Conservation (phyloP, 2,888 invertebrate genomes). For the Acrocyrtus sp. region DNA sequence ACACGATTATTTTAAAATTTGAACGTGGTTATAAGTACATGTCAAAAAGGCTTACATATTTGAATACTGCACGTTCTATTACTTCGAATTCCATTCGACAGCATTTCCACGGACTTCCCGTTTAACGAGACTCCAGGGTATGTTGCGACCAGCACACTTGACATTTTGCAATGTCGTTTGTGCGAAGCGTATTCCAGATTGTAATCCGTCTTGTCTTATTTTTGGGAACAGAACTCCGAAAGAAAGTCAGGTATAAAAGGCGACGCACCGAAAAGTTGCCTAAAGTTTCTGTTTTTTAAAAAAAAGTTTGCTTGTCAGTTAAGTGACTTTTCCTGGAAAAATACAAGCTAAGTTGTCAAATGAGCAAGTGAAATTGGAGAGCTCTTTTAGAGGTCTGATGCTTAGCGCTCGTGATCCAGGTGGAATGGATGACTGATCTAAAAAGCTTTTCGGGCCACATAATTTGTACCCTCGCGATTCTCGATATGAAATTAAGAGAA, state of each 20-base stretch:
- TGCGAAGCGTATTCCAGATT: not conserved
- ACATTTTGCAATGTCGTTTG: conserved; percentile 38
- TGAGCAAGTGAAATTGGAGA: too few relatives aligned
- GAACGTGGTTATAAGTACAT: not conserved
- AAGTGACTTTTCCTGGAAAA: too few relatives aligned
- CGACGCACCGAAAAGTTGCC: too few relatives aligned
- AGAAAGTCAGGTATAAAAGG: not conserved
- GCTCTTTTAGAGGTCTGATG: too few relatives aligned
- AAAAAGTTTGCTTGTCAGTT: too few relatives aligned
- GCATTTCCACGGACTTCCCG: conserved; percentile 51
- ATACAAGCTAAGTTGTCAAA: too few relatives aligned
- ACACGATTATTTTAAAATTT: not conserved
- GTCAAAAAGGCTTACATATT: conserved; percentile 44
- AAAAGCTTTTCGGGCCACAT: too few relatives aligned
- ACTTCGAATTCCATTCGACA: conserved; percentile 54
- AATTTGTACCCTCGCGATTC: too few relatives aligned
- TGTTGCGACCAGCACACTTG: conserved; percentile 42
- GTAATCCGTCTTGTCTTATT: not conserved
- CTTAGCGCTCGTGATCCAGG: too few relatives aligned
- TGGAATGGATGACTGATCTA: too few relatives aligned
- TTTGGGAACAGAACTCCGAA: not conserved
- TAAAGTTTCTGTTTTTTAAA: too few relatives aligned
- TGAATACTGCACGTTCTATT: conserved; percentile 57
- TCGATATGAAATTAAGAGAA: too few relatives aligned
- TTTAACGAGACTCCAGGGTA: conserved; percentile 48